Evolutionary conservation across 2,888 invertebrate species (phyloP).

Genomic region (Brenthis hecate): DNA sequence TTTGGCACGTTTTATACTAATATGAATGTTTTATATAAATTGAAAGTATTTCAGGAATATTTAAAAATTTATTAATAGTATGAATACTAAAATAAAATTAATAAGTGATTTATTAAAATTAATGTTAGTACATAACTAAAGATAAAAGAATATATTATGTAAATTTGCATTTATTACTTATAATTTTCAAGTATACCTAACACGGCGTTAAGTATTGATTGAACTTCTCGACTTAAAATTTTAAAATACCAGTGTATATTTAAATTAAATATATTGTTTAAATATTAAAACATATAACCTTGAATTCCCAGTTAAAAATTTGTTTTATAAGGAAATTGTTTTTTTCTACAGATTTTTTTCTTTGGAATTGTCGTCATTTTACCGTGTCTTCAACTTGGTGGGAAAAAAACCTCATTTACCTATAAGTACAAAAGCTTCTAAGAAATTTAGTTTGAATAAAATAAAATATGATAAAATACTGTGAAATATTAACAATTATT

Average conservation of each 20-base stretch:
- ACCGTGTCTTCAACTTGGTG: slow-evolving; percentile 10
- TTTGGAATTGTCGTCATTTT: slow-evolving; percentile 19
- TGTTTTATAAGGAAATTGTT: slow-evolving; percentile 29
- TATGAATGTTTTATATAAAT: not conserved
- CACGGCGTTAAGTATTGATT: too few species aligned
- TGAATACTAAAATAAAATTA: not conserved
- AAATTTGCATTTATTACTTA: too few species aligned
- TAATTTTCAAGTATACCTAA: too few species aligned
- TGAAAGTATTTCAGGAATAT: not conserved
- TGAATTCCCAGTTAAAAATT: slow-evolving; percentile 5
- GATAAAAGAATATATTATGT: too few species aligned
- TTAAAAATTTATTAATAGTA: not conserved
- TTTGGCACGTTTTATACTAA: slow-evolving; percentile 6
- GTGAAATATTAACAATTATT: too few species aligned
- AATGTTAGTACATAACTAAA: too few species aligned
- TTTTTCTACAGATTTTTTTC: slow-evolving; percentile 15
- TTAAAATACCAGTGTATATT: not conserved
- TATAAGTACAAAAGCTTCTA: not conserved
- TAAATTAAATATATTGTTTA: not conserved
- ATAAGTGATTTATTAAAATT: too few species aligned
- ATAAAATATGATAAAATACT: too few species aligned
- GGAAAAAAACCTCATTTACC: not conserved
- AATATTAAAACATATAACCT: slow-evolving; percentile 6
- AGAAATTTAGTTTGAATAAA: too few species aligned
- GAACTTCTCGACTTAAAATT: not conserved